Evolutionary conservation across 2,888 invertebrate species (phyloP).

Genomic region (Tinea trinotella): DNA sequence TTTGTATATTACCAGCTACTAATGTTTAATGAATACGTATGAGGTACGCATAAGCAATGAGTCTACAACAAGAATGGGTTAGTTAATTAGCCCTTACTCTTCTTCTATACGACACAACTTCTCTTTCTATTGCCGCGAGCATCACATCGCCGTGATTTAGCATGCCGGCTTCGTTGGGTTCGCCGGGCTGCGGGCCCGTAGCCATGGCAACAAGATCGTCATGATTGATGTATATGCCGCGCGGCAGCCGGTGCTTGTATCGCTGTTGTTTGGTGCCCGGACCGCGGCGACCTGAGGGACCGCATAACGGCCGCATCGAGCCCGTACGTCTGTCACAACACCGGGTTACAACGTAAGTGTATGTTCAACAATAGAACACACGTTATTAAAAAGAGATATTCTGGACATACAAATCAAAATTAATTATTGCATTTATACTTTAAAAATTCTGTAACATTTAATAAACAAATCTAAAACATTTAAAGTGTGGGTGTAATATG

Average conservation of each 20-base stretch:
- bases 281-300: constrained; percentile 75
- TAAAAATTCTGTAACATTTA: too few relatives aligned
- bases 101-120: constrained; percentile 94
- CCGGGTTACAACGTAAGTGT: too few relatives aligned
- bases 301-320: constrained; percentile 83
- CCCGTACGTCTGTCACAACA: constrained; percentile 45
- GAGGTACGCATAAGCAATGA: neutral
- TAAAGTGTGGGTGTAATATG: too few relatives aligned
- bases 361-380: too few relatives aligned
- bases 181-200: constrained; percentile 77
- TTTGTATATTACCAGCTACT: neutral
- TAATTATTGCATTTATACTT: too few relatives aligned
- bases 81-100: constrained; percentile 82
- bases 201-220: constrained; percentile 96
- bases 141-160: constrained; percentile 84
- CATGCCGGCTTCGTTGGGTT: constrained; percentile 59
- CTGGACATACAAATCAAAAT: too few relatives aligned
- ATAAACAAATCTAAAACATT: too few relatives aligned
- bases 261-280: constrained; percentile 64
- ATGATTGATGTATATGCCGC: constrained; percentile 97
- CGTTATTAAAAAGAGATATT: too few relatives aligned
- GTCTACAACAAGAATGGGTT: neutral
- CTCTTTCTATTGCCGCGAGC: constrained; percentile 93
- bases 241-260: constrained; percentile 90
- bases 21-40: neutral